phyloP scores from a whole-genome alignment of 2,797 vertebrate genomes.

The Discoglossus pictus region DNA sequence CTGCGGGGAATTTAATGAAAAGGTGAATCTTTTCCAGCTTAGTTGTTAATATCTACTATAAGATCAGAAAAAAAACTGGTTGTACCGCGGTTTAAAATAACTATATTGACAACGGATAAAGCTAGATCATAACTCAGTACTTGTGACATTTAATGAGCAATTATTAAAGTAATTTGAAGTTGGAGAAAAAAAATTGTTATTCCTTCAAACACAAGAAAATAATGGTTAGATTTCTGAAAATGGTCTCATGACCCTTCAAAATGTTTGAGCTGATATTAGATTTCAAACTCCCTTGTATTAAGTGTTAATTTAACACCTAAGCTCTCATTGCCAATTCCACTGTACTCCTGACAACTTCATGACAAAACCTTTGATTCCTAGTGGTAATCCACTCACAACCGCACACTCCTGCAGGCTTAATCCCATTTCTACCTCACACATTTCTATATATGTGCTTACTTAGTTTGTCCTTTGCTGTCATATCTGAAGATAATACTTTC shows the following conservation, averaged over 20 bases:
- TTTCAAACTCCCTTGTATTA: not conserved
- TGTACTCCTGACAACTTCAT: conserved; percentile 15
- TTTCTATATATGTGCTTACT: conserved; percentile 13
- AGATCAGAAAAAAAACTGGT: too few relatives aligned
- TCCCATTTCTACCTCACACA: conserved; percentile 7
- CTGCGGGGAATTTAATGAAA: conserved; percentile 29
- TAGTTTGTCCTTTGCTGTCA: conserved; percentile 21
- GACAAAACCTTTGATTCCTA: conserved; percentile 4
- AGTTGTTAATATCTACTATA: too few relatives aligned
- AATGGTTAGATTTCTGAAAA: not conserved
- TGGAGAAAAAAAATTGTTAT: too few relatives aligned
- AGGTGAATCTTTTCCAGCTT: conserved; percentile 9
- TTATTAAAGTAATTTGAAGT: too few relatives aligned
- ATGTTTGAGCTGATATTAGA: not conserved
- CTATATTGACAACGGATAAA: too few relatives aligned
- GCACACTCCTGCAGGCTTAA: conserved; percentile 25
- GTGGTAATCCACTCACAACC: conserved; percentile 26
- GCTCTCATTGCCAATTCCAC: not conserved
- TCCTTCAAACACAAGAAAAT: too few relatives aligned
- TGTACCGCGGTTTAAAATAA: too few relatives aligned
- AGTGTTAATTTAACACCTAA: conserved; percentile 6
- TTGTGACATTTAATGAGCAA: too few relatives aligned
- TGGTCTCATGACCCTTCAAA: not conserved
- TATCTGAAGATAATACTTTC: conserved; percentile 24
- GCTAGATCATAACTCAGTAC: too few relatives aligned